These are phyloP conservation scores for Akabosia matsudoensis DNA, from an alignment of 1,140 invertebrate species.

Conservation along the genomic window DNA sequence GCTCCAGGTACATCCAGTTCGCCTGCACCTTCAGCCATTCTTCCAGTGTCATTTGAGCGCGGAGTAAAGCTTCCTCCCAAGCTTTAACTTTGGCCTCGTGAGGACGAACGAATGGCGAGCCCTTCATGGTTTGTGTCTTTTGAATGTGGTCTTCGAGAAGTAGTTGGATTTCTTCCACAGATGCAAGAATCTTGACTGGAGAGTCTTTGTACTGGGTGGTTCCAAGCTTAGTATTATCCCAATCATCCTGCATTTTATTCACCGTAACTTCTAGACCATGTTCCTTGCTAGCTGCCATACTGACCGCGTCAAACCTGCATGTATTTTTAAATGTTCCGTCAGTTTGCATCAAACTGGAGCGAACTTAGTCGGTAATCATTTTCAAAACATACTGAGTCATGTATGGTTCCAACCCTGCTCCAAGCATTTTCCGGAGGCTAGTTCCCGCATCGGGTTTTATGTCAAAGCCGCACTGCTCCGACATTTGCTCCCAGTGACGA, in stretches of 20 bases:
- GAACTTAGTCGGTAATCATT: not conserved
- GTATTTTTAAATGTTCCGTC: not conserved
- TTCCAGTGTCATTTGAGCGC: conserved; percentile 75
- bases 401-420: conserved; percentile 68
- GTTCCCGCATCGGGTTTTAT: conserved; percentile 81
- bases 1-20: conserved; percentile 87
- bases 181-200: conserved; percentile 70
- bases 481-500: conserved; percentile 89
- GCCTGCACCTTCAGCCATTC: conserved; percentile 79
- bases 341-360: not conserved
- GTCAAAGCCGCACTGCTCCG: conserved; percentile 73
- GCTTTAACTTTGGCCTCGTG: conserved; percentile 73
- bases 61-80: conserved; percentile 76
- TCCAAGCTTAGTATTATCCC: conserved; percentile 72
- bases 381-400: conserved; percentile 63
- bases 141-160: conserved; percentile 84
- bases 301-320: conserved; percentile 72
- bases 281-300: conserved; percentile 85
- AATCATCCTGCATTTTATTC: conserved; percentile 79
- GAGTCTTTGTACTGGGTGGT: conserved; percentile 73
- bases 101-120: conserved; percentile 86
- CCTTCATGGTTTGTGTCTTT: conserved; percentile 82
- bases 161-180: conserved; percentile 79
- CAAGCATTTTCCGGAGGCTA: conserved; percentile 75
- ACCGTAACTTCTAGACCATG: conserved; percentile 72